Percentiles rank a stretch among this genome's conserved stretches.
Conservation (phyloP, 2,888 invertebrate species). For the Parnassius mnemosyne region DNA sequence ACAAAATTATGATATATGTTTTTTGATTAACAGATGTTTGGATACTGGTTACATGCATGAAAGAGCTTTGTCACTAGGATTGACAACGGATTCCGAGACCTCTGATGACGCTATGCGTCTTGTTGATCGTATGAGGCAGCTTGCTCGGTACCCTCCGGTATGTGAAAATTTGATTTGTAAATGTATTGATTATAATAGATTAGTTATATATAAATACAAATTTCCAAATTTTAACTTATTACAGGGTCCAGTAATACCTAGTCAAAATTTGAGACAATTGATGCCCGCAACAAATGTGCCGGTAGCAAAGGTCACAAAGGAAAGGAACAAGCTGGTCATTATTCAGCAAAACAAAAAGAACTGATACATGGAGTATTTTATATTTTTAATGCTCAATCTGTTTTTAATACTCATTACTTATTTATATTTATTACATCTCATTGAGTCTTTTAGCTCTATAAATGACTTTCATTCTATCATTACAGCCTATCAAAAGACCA, state of each 20-base stretch:
- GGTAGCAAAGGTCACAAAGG: slow-evolving; percentile 89
- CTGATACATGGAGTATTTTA: slow-evolving; percentile 50
- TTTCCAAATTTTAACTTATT: slow-evolving; percentile 6
- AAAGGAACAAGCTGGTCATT: slow-evolving; percentile 91
- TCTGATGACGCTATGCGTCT: slow-evolving; percentile 73
- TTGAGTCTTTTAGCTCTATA: too few relatives aligned
- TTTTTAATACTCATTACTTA: too few relatives aligned
- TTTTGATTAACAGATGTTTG: slow-evolving; percentile 45
- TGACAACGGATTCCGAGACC: slow-evolving; percentile 71
- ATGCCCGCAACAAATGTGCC: slow-evolving; percentile 82
- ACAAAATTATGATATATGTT: background rate
- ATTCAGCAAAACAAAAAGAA: slow-evolving; percentile 83
- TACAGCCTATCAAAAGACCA: too few relatives aligned
- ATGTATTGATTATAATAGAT: background rate
- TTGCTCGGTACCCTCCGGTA: slow-evolving; percentile 68
- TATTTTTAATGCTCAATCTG: slow-evolving; percentile 30
- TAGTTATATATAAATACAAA: background rate
- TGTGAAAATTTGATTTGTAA: slow-evolving; percentile 28
- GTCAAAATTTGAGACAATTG: slow-evolving; percentile 84
- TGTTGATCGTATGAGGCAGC: slow-evolving; percentile 72
- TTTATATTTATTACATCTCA: too few relatives aligned
- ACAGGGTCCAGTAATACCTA: slow-evolving; percentile 81
- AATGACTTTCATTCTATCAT: too few relatives aligned
- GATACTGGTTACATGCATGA: slow-evolving; percentile 57
- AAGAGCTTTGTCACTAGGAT: slow-evolving; percentile 56